Conservation (phyloP, 2,113 vertebrate genomes). For the Aegithalos caudatus region DNA sequence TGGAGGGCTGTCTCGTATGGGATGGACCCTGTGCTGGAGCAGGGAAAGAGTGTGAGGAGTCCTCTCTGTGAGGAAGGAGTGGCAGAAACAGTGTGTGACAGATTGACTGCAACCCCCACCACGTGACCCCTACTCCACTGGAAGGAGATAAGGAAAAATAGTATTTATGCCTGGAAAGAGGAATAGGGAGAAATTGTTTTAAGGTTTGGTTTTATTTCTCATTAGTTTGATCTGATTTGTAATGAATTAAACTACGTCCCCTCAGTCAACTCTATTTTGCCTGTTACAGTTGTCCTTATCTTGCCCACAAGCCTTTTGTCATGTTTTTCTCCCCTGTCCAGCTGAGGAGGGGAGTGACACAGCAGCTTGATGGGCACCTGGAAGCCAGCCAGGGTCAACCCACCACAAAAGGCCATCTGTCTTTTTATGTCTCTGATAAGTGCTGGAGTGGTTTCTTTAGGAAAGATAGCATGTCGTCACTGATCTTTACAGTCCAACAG, state of each 20-base stretch:
- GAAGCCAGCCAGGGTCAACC: neutral
- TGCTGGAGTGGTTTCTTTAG: neutral
- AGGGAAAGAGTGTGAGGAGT: neutral
- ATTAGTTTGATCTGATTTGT: neutral
- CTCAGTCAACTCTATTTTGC: neutral
- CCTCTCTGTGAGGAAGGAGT: neutral
- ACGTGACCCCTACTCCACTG: rapidly evolving
- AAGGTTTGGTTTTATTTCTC: neutral
- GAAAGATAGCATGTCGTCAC: neutral
- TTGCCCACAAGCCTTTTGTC: neutral
- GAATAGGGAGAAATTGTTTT: neutral
- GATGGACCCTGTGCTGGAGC: no score
- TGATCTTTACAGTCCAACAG: neutral
- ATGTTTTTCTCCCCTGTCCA: neutral
- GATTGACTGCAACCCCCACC: rapidly evolving
- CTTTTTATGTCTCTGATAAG: neutral
- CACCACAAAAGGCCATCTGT: neutral
- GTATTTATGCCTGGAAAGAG: neutral
- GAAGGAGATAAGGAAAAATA: neutral
- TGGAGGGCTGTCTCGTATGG: neutral
- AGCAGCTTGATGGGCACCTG: neutral
- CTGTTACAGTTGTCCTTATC: neutral
- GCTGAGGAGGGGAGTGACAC: neutral
- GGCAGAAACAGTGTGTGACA: neutral
- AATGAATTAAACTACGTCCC: neutral